phyloP scores from a whole-genome alignment of 2,797 vertebrate genomes.

The Schizopygopsis malacanthus region DNA sequence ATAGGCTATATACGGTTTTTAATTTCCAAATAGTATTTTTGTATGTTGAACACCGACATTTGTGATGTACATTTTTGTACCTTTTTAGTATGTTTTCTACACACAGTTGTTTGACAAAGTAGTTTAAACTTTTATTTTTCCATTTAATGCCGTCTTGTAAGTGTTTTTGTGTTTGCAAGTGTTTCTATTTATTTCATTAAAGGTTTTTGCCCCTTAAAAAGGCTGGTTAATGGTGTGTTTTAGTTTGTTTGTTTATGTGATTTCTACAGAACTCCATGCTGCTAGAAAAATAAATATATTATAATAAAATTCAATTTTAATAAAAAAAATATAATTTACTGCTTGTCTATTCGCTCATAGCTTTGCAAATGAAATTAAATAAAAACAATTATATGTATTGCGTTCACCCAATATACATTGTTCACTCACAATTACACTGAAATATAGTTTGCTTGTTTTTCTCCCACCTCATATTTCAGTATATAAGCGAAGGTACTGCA shows the following conservation, averaged over 20 bases:
- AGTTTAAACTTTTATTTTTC: not conserved
- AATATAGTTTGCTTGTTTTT: no score
- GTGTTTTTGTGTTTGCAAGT: conserved; percentile 52
- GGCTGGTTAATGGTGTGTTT: not conserved
- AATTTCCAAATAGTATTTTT: conserved; percentile 84
- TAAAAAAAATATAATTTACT: no score
- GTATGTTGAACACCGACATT: conserved; percentile 77
- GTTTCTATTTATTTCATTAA: conserved; percentile 78
- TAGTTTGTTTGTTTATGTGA: not conserved
- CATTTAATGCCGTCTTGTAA: conserved; percentile 12
- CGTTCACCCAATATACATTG: no score
- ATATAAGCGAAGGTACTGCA: not conserved
- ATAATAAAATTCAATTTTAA: no score
- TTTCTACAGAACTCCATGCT: not conserved
- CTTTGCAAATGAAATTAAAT: no score
- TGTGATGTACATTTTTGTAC: conserved; percentile 65
- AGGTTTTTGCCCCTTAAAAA: conserved; percentile 50
- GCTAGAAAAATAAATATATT: no score
- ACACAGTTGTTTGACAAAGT: not conserved
- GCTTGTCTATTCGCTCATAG: no score
- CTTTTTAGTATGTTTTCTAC: conserved; percentile 28
- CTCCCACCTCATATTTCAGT: no score
- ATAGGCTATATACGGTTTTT: conserved; percentile 74
- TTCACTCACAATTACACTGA: not conserved
- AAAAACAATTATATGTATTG: no score